phyloP scores from a whole-genome alignment of 2,888 invertebrate species.

The Acrobasis consociella region DNA sequence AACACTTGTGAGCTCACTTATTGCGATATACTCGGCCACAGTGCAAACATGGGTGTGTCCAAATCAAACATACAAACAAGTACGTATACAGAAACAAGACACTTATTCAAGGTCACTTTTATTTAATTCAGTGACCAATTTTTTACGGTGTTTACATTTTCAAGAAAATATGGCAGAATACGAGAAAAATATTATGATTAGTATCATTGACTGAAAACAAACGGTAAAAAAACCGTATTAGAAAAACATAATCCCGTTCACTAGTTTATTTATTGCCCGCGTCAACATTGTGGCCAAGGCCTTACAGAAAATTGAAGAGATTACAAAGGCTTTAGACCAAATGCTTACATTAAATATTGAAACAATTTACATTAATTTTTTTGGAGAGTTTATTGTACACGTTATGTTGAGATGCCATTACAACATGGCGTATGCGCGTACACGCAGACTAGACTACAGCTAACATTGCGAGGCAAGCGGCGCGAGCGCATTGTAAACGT shows the following conservation, averaged over 20 bases:
- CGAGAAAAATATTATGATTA: too few species aligned
- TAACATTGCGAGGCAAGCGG: conserved; percentile 32
- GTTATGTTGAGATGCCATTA: conserved; percentile 34
- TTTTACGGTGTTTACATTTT: too few species aligned
- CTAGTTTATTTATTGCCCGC: background rate
- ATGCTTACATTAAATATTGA: conserved; percentile 37
- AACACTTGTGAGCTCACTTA: conserved; percentile 69
- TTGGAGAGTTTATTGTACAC: conserved; percentile 36
- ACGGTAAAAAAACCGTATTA: too few species aligned
- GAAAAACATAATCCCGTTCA: background rate
- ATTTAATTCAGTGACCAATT: too few species aligned
- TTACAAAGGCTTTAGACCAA: conserved; percentile 39
- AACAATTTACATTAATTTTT: conserved; percentile 37
- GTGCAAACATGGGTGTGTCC: background rate
- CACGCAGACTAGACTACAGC: conserved; percentile 37
- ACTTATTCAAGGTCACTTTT: too few species aligned
- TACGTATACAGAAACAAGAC: too few species aligned
- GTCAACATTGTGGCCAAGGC: conserved; percentile 10
- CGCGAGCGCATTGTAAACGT: conserved; percentile 8
- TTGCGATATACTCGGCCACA: conserved; percentile 31
- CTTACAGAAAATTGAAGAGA: conserved; percentile 36
- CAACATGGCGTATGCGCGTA: conserved; percentile 31
- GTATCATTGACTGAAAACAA: too few species aligned
- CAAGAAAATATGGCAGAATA: too few species aligned
- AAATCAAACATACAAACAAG: background rate